phyloP scores from a whole-genome alignment of 23 tunicate species.

The Corella eumyota region DNA sequence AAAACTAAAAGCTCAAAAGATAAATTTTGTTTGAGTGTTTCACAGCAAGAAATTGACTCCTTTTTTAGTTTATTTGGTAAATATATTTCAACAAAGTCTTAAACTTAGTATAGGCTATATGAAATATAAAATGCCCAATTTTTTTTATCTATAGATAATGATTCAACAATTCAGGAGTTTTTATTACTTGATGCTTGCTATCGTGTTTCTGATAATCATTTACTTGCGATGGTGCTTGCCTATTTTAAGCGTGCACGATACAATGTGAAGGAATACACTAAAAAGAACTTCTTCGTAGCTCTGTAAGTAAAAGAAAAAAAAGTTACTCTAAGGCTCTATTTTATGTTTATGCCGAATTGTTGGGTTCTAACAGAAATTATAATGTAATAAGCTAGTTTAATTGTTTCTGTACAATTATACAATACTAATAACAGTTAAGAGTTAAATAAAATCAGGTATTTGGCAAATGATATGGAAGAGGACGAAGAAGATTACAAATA shows the following conservation, averaged over 20 bases:
- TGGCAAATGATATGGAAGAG: constrained; percentile 95
- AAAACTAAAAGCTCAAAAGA: not conserved
- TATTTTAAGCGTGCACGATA: constrained; percentile 75
- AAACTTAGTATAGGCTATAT: too few relatives aligned
- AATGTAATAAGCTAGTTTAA: not conserved
- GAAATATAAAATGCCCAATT: too few relatives aligned
- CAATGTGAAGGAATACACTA: constrained; percentile 32
- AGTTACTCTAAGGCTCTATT: not conserved
- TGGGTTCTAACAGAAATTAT: too few relatives aligned
- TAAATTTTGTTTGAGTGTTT: constrained; percentile 17
- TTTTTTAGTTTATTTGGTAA: constrained; percentile 58
- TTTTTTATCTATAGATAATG: constrained; percentile 31
- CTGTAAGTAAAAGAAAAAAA: constrained; percentile 43
- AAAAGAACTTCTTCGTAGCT: constrained; percentile 68
- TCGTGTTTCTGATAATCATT: constrained; percentile 71
- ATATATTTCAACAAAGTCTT: too few relatives aligned
- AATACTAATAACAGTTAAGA: not conserved
- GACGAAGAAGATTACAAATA: constrained; percentile 92
- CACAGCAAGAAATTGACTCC: constrained; percentile 19
- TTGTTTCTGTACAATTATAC: not conserved
- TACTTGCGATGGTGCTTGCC: constrained; percentile 76
- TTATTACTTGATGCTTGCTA: constrained; percentile 54
- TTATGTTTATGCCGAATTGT: not conserved
- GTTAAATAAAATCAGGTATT: constrained; percentile 37
- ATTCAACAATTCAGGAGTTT: constrained; percentile 62